A percentile compares a stretch with the other conserved stretches of the same genome.
Evolutionary conservation across 2,797 vertebrate genomes (phyloP).

Genomic region (Sebastes minor): DNA sequence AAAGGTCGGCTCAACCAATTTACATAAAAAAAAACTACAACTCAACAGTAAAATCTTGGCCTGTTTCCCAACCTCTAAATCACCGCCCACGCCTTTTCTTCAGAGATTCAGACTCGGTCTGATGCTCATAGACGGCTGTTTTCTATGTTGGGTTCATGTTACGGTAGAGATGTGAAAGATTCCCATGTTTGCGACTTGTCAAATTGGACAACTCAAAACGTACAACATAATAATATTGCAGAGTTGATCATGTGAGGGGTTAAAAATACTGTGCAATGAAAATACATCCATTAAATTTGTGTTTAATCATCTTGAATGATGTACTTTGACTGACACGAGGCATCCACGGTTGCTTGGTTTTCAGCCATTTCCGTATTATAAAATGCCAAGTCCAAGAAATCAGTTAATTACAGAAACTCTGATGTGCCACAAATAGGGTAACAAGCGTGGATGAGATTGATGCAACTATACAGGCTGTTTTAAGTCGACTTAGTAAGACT

Average conservation of each 20-base stretch:
- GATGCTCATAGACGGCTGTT: background rate
- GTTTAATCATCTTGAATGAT: background rate
- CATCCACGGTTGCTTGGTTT: background rate
- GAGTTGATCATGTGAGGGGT: background rate
- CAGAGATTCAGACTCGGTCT: background rate
- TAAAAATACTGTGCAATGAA: background rate
- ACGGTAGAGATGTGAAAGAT: background rate
- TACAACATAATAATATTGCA: background rate
- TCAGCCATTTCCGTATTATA: background rate
- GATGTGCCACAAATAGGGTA: background rate
- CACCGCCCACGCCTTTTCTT: background rate
- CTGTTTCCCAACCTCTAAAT: background rate
- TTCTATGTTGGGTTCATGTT: background rate
- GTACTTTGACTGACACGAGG: background rate
- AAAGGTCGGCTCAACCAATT: conserved; percentile 8
- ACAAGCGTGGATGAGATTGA: background rate
- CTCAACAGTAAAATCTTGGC: background rate
- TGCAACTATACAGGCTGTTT: background rate
- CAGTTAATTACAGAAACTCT: background rate
- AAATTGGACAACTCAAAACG: background rate
- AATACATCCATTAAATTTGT: background rate
- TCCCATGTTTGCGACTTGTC: background rate
- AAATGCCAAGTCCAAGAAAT: background rate
- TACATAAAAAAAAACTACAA: background rate
- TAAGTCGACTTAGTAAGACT: too few relatives aligned